Percentiles rank a stretch among this genome's conserved stretches.
Evolutionary conservation across 2,797 vertebrate genomes (phyloP).

Genomic region (Nannoperca obscura): DNA sequence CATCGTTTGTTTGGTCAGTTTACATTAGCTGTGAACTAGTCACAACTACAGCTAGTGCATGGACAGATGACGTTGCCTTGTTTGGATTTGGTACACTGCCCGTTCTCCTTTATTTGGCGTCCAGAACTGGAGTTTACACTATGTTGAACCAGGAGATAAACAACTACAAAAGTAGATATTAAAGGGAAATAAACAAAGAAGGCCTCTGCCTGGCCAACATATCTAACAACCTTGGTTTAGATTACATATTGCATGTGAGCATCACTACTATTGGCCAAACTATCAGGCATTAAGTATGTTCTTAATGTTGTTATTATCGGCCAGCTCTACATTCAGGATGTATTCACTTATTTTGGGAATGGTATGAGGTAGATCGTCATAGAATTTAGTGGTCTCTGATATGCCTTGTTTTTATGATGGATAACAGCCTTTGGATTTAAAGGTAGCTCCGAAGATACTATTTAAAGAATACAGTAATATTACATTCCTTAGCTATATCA

Average conservation of each 20-base stretch:
- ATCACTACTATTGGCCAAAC: neutral
- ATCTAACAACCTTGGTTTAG: neutral
- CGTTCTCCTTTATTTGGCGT: neutral
- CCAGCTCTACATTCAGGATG: neutral
- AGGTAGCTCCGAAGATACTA: neutral
- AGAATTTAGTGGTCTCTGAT: neutral
- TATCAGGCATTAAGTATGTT: neutral
- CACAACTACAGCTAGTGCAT: neutral
- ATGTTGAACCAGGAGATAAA: neutral
- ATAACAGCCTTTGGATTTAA: slow-evolving; percentile 1
- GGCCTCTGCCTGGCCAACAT: neutral
- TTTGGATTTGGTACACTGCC: neutral
- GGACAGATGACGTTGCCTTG: slow-evolving; percentile 1
- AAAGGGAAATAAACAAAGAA: neutral
- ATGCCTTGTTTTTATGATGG: slow-evolving; percentile 15
- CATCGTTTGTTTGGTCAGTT: neutral
- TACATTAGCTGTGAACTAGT: neutral
- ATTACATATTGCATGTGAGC: neutral
- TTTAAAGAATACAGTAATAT: neutral
- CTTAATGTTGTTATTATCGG: neutral
- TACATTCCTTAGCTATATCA: neutral
- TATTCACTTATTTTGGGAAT: neutral
- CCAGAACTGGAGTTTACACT: neutral
- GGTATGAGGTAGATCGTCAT: neutral
- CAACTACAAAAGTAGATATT: no score